Conservation (phyloP, 1,140 invertebrate genomes). For the Drosophila pseudoobscura region DNA sequence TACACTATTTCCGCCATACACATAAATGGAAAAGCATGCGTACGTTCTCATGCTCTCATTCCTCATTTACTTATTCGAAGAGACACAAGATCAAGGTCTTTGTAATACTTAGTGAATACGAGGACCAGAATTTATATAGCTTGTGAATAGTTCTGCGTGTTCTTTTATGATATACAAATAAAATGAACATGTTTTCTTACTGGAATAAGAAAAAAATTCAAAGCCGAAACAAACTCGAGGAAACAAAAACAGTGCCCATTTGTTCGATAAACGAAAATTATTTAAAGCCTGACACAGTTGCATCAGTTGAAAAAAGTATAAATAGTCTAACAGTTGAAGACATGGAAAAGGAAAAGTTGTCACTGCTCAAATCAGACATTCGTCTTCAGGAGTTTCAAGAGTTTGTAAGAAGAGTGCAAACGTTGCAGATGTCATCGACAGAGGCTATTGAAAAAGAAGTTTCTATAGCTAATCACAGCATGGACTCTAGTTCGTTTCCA, state of each 20-base stretch:
- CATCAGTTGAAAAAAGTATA: background rate
- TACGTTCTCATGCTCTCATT: slow-evolving; percentile 22
- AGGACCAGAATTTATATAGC: background rate
- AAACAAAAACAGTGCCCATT: slow-evolving; percentile 1
- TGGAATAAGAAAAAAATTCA: slow-evolving; percentile 51
- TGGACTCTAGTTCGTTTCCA: background rate
- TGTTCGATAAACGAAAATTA: slow-evolving; percentile 1
- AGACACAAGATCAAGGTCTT: slow-evolving; percentile 61
- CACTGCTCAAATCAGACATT: slow-evolving; percentile 9
- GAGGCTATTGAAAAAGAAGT: background rate
- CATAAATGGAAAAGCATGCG: background rate
- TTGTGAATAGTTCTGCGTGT: no score
- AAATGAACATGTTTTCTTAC: slow-evolving; percentile 60
- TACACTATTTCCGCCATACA: background rate
- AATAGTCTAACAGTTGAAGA: background rate
- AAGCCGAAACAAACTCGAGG: background rate
- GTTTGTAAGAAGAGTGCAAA: slow-evolving; percentile 61
- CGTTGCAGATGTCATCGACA: slow-evolving; percentile 59
- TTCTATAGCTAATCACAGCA: background rate
- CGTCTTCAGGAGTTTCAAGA: slow-evolving; percentile 64
- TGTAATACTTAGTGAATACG: slow-evolving; percentile 6
- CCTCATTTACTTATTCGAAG: slow-evolving; percentile 18
- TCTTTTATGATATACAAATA: background rate
- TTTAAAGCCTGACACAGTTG: background rate
- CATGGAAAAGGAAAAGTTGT: background rate